phyloP scores from a whole-genome alignment of 2,797 vertebrate genomes.

The Poeciliopsis gracilis region DNA sequence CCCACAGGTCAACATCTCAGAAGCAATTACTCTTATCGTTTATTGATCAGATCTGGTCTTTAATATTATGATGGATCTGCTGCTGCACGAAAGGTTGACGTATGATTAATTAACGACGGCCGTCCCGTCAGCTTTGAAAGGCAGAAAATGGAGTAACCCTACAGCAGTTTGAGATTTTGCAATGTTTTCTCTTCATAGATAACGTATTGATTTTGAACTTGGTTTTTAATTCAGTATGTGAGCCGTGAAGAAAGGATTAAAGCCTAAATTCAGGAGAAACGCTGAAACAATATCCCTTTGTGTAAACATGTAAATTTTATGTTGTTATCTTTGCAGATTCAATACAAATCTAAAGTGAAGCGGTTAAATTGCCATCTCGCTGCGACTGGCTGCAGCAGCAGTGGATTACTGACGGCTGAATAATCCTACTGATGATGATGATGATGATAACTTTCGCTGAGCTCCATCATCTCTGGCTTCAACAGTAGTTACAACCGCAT shows the following conservation, averaged over 20 bases:
- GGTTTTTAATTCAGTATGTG: neutral
- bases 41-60: conserved; percentile 16
- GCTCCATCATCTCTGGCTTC: conserved; percentile 30
- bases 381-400: conserved; percentile 19
- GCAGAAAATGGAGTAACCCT: neutral
- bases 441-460: conserved; percentile 30
- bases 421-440: conserved; percentile 56
- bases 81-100: conserved; percentile 11
- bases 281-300: neutral
- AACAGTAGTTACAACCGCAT: conserved; percentile 35
- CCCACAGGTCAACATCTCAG: conserved; percentile 13
- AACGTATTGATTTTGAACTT: neutral
- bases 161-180: neutral
- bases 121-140: conserved; percentile 22
- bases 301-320: neutral
- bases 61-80: conserved; percentile 15
- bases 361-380: conserved; percentile 21
- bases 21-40: conserved; percentile 21
- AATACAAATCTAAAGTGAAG: conserved; percentile 15
- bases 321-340: conserved; percentile 7
- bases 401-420: conserved; percentile 44
- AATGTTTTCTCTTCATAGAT: conserved; percentile 5
- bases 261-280: neutral
- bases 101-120: conserved; percentile 16
- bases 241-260: neutral